Base-by-base conservation (phyloP, 2,797 vertebrate species). In the Pangasius mekongensis region DNA sequence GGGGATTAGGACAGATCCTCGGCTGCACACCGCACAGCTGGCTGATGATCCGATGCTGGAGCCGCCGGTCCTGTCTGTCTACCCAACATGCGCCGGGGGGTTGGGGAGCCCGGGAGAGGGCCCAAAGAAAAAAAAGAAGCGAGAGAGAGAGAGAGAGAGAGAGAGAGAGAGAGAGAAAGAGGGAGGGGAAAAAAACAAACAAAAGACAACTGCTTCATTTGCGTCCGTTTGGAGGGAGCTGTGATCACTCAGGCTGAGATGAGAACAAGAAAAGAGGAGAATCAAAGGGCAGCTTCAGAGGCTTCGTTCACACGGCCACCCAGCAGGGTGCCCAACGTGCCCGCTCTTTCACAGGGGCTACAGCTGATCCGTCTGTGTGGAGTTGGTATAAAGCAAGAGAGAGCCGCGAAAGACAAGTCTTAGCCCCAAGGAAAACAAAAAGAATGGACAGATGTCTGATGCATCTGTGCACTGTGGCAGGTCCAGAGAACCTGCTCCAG, bases 41-140 rank as follows among this genome's bases (percentile, higher is more conserved):
- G 96, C 96, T 96, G 95, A 96, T 96, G 95, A 97, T 96, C 96
- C 96, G 94, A 95, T 95, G 94, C 95, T 95, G 95, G 95, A 96
- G 95, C 94, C 83, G 93, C 92, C 69, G 93, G 88, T 85, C 88
- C 91, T 84, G 62, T 82, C 90, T 83, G 85, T 84, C 88, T 94
- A 93, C 93, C 89, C 94, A 93, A 94, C 95, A 96, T 94, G 95
- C 94, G 94, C 94, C 93, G 81, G 92, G 95, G 95, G 95, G 95
- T 92, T 93, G 91, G 88, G 92, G 92, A 54, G 88, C 91, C 92
- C 86, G 56, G 89, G 78, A 87, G 69, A 71, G 69, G 77, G 64
- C 69, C 86, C 86, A 43, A 83, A 77, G n/a, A 88, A 49, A 87
- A 84, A 91, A 47, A 43, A 36, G 6, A 27, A 49, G 36, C 43